These are phyloP conservation scores for Picus viridis DNA, from an alignment of 2,797 vertebrate species.

Conservation along the genomic window DNA sequence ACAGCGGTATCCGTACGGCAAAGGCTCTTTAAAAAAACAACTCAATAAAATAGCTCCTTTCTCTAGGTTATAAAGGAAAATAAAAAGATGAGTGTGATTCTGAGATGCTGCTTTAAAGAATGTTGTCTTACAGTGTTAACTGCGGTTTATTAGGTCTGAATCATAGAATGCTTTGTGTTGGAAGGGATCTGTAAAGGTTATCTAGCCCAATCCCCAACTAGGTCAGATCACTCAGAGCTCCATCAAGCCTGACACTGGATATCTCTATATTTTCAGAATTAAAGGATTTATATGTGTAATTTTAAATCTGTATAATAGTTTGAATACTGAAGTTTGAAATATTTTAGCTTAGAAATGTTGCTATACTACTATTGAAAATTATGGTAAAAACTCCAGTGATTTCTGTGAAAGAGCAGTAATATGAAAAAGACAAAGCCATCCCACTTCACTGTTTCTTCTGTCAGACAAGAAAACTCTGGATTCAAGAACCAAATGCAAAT, in stretches of 20 bases:
- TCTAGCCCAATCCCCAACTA: too few relatives aligned
- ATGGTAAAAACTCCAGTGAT: fast-evolving
- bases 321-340: not conserved
- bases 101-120: not conserved
- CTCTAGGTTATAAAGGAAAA: not conserved
- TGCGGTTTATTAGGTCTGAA: not conserved
- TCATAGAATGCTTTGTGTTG: too few relatives aligned
- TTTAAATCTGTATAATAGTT: not conserved
- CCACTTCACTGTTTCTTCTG: not conserved
- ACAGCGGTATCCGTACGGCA: fast-evolving
- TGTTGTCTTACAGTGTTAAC: not conserved
- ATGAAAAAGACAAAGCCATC: fast-evolving
- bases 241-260: too few relatives aligned
- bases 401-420: not conserved
- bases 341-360: not conserved
- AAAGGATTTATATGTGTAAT: not conserved
- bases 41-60: not conserved
- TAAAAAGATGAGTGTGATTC: not conserved
- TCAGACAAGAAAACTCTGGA: not conserved
- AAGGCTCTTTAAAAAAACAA: not conserved
- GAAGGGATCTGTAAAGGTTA: too few relatives aligned
- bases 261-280: not conserved
- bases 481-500: not conserved
- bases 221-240: too few relatives aligned
- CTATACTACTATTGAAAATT: not conserved